Evolutionary conservation across 2,797 vertebrate species (phyloP).

Genomic region (Acanthiza pusilla): DNA sequence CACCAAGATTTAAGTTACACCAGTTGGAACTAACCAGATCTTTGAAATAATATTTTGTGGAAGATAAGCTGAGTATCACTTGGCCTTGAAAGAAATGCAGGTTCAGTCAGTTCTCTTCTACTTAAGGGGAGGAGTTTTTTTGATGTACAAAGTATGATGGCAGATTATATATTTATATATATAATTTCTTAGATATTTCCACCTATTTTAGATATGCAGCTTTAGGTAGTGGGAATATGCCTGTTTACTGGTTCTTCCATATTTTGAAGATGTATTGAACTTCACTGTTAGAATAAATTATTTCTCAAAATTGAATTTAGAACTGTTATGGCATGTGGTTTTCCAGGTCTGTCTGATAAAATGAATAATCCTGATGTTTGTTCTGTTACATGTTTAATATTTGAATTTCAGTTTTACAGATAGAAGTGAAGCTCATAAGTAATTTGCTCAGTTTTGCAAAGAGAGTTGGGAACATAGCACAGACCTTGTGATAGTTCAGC

Average conservation of each 20-base stretch:
- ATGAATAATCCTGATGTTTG: not conserved
- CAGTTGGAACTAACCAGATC: not conserved
- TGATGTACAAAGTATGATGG: not conserved
- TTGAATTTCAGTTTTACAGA: not conserved
- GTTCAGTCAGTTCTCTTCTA: not conserved
- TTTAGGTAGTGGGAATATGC: not conserved
- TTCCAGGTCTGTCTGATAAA: not conserved
- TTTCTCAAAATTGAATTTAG: not conserved
- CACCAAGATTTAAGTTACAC: not conserved
- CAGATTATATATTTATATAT: not conserved
- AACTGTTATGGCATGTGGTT: not conserved
- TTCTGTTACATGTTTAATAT: not conserved
- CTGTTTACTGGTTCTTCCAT: not conserved
- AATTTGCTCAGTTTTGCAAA: not conserved
- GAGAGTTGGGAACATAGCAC: not conserved
- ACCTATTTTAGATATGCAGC: not conserved
- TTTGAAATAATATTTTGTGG: not conserved
- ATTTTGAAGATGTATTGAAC: not conserved
- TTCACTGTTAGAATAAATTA: not conserved
- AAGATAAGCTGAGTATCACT: not conserved
- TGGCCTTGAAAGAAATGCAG: not conserved
- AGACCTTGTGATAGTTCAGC: not conserved
- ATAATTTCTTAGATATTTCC: not conserved
- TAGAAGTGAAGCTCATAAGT: not conserved
- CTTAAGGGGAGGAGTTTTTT: not conserved